These are phyloP conservation scores for Plagodis pulveraria DNA, from an alignment of 2,888 invertebrate genomes.

Conservation along the genomic window DNA sequence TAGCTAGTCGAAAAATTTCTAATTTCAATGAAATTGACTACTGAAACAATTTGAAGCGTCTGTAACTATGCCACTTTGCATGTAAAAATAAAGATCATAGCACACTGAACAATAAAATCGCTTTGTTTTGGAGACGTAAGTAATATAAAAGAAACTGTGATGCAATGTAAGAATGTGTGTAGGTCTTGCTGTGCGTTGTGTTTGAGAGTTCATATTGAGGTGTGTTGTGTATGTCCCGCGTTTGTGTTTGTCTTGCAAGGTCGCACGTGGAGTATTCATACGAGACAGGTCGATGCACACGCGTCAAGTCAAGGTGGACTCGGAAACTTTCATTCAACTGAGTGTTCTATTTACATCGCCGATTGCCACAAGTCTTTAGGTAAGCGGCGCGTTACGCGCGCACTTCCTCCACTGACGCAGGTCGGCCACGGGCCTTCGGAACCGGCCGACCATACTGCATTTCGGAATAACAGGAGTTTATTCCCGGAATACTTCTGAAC, in stretches of 20 bases:
- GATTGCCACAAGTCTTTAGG: constrained; percentile 64
- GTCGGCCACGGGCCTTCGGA: constrained; percentile 33
- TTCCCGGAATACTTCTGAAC: constrained; percentile 66
- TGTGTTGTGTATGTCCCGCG: constrained; percentile 48
- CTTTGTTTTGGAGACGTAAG: constrained; percentile 18
- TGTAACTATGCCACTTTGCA: constrained; percentile 44
- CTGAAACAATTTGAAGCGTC: constrained; percentile 27
- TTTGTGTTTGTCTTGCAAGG: constrained; percentile 76
- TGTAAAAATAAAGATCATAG: constrained; percentile 44
- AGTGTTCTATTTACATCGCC: constrained; percentile 77
- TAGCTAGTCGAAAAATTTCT: constrained; percentile 15
- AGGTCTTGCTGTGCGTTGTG: constrained; percentile 44
- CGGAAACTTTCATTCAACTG: constrained; percentile 79
- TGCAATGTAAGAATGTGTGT: constrained; percentile 50
- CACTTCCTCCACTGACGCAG: constrained; percentile 63
- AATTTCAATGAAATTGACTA: constrained; percentile 24
- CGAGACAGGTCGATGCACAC: constrained; percentile 79
- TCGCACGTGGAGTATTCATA: constrained; percentile 71
- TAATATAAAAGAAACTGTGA: constrained; percentile 34
- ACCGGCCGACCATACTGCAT: constrained; percentile 20
- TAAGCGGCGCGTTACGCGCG: constrained; percentile 69
- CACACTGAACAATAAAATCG: constrained; percentile 39
- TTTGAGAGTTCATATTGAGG: constrained; percentile 54
- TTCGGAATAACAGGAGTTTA: constrained; percentile 36
- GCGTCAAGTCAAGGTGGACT: constrained; percentile 77